Conservation (phyloP, 2,797 vertebrate species). For the Microcaecilia unicolor region DNA sequence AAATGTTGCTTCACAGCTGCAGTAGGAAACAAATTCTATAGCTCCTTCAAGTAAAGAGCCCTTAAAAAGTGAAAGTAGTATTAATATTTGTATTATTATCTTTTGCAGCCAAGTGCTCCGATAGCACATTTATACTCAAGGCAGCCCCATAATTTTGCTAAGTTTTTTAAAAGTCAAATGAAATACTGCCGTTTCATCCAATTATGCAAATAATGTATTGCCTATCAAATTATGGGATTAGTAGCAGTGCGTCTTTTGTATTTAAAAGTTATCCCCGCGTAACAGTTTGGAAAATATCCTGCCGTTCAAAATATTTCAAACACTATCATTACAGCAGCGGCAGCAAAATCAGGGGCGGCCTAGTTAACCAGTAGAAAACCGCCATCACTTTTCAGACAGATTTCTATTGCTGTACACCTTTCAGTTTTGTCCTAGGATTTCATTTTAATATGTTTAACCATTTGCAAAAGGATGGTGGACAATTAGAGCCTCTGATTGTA, state of each 20-base stretch:
- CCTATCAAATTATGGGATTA: constrained; percentile 12
- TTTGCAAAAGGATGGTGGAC: too few relatives aligned
- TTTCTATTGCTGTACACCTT: too few relatives aligned
- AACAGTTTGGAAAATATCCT: constrained; percentile 16
- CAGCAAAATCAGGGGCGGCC: too few relatives aligned
- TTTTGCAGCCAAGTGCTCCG: too few relatives aligned
- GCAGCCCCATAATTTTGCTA: constrained; percentile 7
- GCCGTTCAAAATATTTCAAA: constrained; percentile 3
- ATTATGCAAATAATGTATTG: constrained; percentile 18
- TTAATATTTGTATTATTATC: not conserved
- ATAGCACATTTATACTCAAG: not conserved
- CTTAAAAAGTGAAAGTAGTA: not conserved
- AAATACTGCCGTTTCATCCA: constrained; percentile 11
- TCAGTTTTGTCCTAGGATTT: too few relatives aligned
- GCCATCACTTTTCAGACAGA: too few relatives aligned
- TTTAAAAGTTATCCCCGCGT: constrained; percentile 11
- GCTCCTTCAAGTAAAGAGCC: too few relatives aligned
- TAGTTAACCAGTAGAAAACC: too few relatives aligned
- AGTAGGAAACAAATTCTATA: too few relatives aligned
- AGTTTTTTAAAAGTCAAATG: constrained; percentile 19
- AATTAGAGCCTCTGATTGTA: too few relatives aligned
- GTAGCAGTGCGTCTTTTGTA: constrained; percentile 6
- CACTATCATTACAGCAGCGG: constrained; percentile 10
- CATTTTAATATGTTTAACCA: too few relatives aligned
- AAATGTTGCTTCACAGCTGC: too few relatives aligned